Percentiles rank a stretch among this genome's conserved stretches.
phyloP scores from a whole-genome alignment of 1,140 invertebrate genomes.

The Diprion similis region DNA sequence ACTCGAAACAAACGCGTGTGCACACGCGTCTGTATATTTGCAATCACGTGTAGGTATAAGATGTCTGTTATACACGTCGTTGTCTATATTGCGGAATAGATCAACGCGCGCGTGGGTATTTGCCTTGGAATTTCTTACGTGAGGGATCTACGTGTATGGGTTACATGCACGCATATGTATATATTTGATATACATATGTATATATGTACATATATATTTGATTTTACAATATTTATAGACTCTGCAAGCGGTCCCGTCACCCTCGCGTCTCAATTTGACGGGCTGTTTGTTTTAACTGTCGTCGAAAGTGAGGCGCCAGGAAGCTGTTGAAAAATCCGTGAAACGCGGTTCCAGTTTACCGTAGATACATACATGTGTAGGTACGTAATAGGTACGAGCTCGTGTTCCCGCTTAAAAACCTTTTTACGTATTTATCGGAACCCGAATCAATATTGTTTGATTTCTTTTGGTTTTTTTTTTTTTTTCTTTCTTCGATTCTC shows the following conservation, averaged over 20 bases:
- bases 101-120: too few relatives aligned
- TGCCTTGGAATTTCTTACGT: too few relatives aligned
- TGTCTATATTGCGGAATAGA: too few relatives aligned
- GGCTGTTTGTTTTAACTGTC: slow-evolving; percentile 5
- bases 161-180: too few relatives aligned
- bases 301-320: slow-evolving; percentile 6
- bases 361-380: too few relatives aligned
- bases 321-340: slow-evolving; percentile 5
- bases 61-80: too few relatives aligned
- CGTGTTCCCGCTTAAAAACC: background rate
- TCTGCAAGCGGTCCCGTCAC: background rate
- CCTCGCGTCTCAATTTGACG: slow-evolving; percentile 4
- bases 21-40: too few relatives aligned
- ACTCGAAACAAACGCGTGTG: too few relatives aligned
- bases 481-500: background rate
- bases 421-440: background rate
- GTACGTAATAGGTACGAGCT: too few relatives aligned
- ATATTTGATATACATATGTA: background rate
- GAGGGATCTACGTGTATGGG: too few relatives aligned
- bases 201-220: background rate
- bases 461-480: background rate
- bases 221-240: slow-evolving; percentile 6
- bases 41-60: too few relatives aligned
- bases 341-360: background rate
- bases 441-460: background rate